These are phyloP conservation scores for Pyxicephalus adspersus DNA, from an alignment of 2,113 vertebrate genomes.

Conservation along the genomic window DNA sequence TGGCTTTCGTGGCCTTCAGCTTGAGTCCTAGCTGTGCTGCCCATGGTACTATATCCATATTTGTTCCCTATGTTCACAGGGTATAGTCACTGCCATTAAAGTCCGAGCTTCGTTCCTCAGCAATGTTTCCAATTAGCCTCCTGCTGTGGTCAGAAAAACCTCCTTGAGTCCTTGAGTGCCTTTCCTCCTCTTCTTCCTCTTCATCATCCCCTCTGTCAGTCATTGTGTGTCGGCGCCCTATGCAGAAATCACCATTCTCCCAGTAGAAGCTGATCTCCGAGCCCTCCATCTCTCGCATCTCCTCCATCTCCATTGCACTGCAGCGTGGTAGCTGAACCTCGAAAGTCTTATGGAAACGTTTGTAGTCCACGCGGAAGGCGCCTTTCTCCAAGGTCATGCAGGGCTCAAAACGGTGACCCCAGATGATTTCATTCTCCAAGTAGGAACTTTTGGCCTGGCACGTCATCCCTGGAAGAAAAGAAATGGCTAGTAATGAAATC, in stretches of 20 bases:
- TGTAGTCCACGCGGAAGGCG: constrained; percentile 59
- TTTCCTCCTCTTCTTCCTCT: constrained; percentile 2
- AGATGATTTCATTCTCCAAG: constrained; percentile 59
- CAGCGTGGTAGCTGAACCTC: constrained; percentile 60
- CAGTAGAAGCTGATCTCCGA: constrained; percentile 49
- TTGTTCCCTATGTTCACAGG: neutral
- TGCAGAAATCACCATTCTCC: constrained; percentile 39
- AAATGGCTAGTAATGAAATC: neutral
- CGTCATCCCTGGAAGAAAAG: constrained; percentile 55
- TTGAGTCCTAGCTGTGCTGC: too few species aligned
- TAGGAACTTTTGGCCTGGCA: constrained; percentile 61
- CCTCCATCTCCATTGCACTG: constrained; percentile 59
- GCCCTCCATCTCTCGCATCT: constrained; percentile 37
- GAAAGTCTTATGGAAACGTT: constrained; percentile 62
- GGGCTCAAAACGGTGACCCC: constrained; percentile 61
- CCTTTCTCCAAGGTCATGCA: constrained; percentile 63
- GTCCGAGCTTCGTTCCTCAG: constrained; percentile 52
- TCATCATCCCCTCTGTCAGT: constrained; percentile 32
- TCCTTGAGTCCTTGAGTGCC: neutral
- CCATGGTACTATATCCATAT: too few species aligned
- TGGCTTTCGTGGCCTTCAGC: too few species aligned
- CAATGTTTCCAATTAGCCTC: constrained; percentile 58
- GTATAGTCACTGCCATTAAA: constrained; percentile 50
- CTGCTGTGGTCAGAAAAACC: neutral
- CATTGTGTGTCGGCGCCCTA: constrained; percentile 33